phyloP scores from a whole-genome alignment of 92 coral and sea anemone genomes.

The Porites evermanni region DNA sequence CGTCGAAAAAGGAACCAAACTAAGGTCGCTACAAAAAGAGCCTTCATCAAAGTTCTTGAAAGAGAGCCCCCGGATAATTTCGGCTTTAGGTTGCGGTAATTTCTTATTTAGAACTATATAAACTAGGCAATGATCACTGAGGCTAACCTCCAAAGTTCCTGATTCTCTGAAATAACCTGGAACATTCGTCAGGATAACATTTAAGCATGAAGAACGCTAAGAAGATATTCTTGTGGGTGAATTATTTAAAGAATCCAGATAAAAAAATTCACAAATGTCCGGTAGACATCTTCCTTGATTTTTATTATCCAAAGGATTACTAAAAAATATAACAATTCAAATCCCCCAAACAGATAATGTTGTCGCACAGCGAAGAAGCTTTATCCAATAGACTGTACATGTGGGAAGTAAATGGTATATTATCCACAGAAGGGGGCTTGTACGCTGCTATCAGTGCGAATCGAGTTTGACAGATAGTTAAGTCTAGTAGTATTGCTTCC shows the following conservation, averaged over 20 bases:
- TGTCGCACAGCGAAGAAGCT: slow-evolving; percentile 24
- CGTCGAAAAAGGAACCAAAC: neutral
- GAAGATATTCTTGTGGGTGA: too few species aligned
- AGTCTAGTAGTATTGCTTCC: slow-evolving; percentile 34
- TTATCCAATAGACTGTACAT: slow-evolving; percentile 16
- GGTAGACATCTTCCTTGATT: slow-evolving; percentile 38
- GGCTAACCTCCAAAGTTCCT: slow-evolving; percentile 40
- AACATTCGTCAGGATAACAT: too few species aligned
- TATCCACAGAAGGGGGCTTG: slow-evolving; percentile 53
- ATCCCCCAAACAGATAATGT: slow-evolving; percentile 42
- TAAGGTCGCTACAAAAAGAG: too few species aligned
- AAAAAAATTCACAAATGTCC: slow-evolving; percentile 41
- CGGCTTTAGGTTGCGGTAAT: slow-evolving; percentile 37
- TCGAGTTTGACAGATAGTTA: slow-evolving; percentile 41
- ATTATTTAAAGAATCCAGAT: slow-evolving; percentile 6
- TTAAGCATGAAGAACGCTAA: too few species aligned
- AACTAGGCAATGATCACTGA: slow-evolving; percentile 58
- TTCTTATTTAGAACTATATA: slow-evolving; percentile 64
- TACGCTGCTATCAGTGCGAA: slow-evolving; percentile 44
- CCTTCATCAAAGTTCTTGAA: too few species aligned
- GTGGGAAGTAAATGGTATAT: slow-evolving; percentile 19
- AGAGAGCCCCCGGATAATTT: slow-evolving; percentile 5
- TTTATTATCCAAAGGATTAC: slow-evolving; percentile 29
- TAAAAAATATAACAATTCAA: slow-evolving; percentile 31
- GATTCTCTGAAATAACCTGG: neutral